These are phyloP conservation scores for Notocelia uddmanniana DNA, from an alignment of 2,888 invertebrate genomes.

Conservation along the genomic window DNA sequence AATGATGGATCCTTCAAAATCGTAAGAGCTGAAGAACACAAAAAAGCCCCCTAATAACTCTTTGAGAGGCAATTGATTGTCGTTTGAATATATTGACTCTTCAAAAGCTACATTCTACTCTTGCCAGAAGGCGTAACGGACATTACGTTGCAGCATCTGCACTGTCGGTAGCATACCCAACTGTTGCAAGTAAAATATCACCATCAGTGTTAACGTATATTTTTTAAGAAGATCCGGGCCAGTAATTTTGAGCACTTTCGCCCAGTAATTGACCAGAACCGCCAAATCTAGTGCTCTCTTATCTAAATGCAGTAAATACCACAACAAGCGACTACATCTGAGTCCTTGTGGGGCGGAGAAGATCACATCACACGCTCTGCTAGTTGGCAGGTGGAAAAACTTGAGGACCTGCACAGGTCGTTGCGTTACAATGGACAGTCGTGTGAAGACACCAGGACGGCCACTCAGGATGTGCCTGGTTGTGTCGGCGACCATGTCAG, in stretches of 20 bases:
- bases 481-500: conserved; percentile 44
- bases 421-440: conserved; percentile 83
- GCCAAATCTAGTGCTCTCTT: conserved; percentile 81
- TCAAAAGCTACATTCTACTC: conserved; percentile 84
- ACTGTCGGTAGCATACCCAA: conserved; percentile 80
- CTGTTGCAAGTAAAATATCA: conserved; percentile 88
- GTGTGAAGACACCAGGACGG: conserved; percentile 64
- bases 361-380: conserved; percentile 87
- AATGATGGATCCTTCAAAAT: conserved; percentile 81
- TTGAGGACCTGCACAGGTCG: conserved; percentile 90
- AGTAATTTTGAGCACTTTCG: conserved; percentile 80
- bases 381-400: conserved; percentile 82
- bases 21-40: conserved; percentile 81
- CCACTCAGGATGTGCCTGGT: conserved; percentile 61
- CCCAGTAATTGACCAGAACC: conserved; percentile 88
- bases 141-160: conserved; percentile 62
- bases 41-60: conserved; percentile 86
- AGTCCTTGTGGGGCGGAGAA: conserved; percentile 87
- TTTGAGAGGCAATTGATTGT: conserved; percentile 59
- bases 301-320: conserved; percentile 81
- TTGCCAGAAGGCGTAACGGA: conserved; percentile 56
- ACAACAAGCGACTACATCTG: conserved; percentile 86
- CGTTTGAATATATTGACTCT: conserved; percentile 51
- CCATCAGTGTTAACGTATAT: conserved; percentile 86
- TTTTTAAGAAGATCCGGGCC: conserved; percentile 83